Percentiles rank a stretch among this genome's conserved stretches.
Conservation (phyloP, 2,797 vertebrate species). For the Sebastes kiyomatsui region DNA sequence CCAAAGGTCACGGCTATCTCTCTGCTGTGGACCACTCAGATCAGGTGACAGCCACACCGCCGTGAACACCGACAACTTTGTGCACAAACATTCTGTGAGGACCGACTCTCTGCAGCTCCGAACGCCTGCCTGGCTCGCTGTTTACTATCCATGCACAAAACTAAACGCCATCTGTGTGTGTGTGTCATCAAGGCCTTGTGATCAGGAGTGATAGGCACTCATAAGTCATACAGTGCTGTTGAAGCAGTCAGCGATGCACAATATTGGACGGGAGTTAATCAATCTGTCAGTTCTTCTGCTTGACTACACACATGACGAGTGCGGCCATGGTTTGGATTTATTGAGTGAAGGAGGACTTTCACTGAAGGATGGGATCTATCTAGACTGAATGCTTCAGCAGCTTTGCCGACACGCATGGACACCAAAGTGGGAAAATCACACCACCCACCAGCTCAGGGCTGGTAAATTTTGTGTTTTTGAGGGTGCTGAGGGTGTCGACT, state of each 20-base stretch:
- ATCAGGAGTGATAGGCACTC: constrained; percentile 28
- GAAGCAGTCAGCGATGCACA: constrained; percentile 27
- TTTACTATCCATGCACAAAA: neutral
- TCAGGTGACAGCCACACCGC: constrained; percentile 34
- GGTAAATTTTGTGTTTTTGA: constrained; percentile 15
- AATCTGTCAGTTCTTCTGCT: constrained; percentile 59
- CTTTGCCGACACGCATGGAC: constrained; percentile 9
- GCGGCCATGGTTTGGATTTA: constrained; percentile 36
- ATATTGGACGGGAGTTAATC: constrained; percentile 56
- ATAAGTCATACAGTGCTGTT: constrained; percentile 7
- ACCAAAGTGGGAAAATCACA: constrained; percentile 60
- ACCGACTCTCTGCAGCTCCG: neutral
- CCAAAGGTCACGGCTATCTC: constrained; percentile 70
- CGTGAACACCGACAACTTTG: constrained; percentile 14
- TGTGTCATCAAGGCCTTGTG: constrained; percentile 16
- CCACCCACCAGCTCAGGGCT: constrained; percentile 37
- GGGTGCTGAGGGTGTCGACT: constrained; percentile 6
- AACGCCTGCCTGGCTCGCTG: neutral
- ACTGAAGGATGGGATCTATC: constrained; percentile 32
- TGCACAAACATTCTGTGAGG: neutral
- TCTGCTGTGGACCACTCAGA: constrained; percentile 44
- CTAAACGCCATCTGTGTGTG: neutral
- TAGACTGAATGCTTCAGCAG: constrained; percentile 39
- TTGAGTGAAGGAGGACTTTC: constrained; percentile 45
- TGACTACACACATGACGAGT: constrained; percentile 24